phyloP scores from a whole-genome alignment of 1,140 invertebrate genomes.

The Aleiodes sp. region DNA sequence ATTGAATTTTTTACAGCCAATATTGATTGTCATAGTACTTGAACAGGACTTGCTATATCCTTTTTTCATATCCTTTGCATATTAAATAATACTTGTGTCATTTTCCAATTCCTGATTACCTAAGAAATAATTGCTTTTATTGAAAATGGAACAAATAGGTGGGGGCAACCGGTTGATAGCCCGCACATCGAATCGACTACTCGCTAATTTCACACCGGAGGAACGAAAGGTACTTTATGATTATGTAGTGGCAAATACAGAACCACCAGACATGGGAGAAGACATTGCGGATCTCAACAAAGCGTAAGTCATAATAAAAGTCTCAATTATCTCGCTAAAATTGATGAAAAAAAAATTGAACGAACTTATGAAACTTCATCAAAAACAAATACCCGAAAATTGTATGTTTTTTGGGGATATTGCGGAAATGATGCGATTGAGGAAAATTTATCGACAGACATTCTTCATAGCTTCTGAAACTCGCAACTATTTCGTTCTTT shows the following conservation, averaged over 20 bases:
- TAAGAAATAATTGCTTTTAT: constrained; percentile 18
- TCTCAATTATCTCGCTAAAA: constrained; percentile 35
- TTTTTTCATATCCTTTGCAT: constrained; percentile 61
- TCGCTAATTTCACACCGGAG: constrained; percentile 65
- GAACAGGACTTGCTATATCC: constrained; percentile 57
- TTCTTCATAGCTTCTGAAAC: too few species aligned
- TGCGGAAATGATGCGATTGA: too few species aligned
- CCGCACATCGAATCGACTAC: constrained; percentile 65
- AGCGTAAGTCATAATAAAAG: constrained; percentile 46
- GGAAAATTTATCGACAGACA: too few species aligned
- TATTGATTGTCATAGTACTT: constrained; percentile 50
- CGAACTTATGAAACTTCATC: too few species aligned
- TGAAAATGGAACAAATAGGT: constrained; percentile 51
- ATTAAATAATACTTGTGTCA: constrained; percentile 7
- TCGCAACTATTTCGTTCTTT: too few species aligned
- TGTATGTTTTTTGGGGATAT: too few species aligned
- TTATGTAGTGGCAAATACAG: constrained; percentile 62
- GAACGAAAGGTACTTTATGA: constrained; percentile 67
- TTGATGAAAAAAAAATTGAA: constrained; percentile 42
- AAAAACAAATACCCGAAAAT: too few species aligned
- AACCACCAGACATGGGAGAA: constrained; percentile 52
- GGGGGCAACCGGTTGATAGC: constrained; percentile 63
- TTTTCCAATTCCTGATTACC: neutral
- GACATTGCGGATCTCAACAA: constrained; percentile 57
- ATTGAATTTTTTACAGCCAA: constrained; percentile 59